Evolutionary conservation across 2,797 vertebrate species (phyloP), one percentile per base, ranked within the genome.

Genomic region (Myotis planiceps): DNA sequence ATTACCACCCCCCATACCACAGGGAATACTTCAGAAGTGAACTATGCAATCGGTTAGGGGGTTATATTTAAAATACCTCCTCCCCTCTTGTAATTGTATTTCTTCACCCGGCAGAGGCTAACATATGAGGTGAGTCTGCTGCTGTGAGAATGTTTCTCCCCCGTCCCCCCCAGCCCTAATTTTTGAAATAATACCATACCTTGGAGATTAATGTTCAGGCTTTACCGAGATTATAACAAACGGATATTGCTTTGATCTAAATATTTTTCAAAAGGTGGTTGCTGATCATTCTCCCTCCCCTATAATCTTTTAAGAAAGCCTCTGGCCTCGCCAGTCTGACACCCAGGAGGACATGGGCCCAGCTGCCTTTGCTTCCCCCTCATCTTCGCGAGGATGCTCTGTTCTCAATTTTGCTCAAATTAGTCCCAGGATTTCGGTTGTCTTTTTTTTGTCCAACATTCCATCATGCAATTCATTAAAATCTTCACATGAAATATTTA

Each of bases 391-490:
- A 92, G 92, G 91, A 92, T 55, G 68, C n/a, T 90, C 84, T 84
- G 88, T 90, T 97, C 92, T 98, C 49, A 19, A 27, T 97, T 97
- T 98, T 63, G 1, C 19, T 83, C 94, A 98, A 98, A 98, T 97
- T 80, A 97, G 88, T 96, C 88, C 96, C 97, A 97, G 96, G 95
- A 90, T 97, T 98, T 98, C 79, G 94, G 0, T 65, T 97, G 82
- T 97, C 93, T 95, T 95, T 97, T 97, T 97, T 18, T 92, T 49
- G 85, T 97, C 93, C 94, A 96, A 93, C 94, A 96, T 98, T 98
- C 96, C 89, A 19, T 89, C 92, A 86, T 97, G 97, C 90, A 96
- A 81, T 96, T 98, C 96, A 96, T 97, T 98, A 97, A 97, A 98
- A 96, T 89, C 25, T 86, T 88, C 94, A 97, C 87, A 83, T 97